Conservation (phyloP, 2,888 invertebrate genomes). For the Athetis lepigone region DNA sequence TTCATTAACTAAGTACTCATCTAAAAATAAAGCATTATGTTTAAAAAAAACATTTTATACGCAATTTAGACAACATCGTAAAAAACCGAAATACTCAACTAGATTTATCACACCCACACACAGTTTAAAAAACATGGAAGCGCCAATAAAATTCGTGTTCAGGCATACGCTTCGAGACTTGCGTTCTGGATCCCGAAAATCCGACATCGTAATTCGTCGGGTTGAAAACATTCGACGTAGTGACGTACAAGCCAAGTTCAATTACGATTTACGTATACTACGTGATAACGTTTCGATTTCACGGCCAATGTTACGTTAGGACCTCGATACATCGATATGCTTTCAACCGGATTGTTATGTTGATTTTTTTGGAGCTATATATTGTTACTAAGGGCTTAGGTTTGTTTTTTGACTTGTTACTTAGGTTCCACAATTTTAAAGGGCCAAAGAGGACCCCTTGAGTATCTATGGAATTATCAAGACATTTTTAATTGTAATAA, state of each 20-base stretch:
- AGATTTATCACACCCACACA: slow-evolving; percentile 3
- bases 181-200: slow-evolving; percentile 35
- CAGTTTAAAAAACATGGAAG: slow-evolving; percentile 30
- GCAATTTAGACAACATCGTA: not conserved
- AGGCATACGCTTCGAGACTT: slow-evolving; percentile 31
- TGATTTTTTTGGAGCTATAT: too few relatives aligned
- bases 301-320: slow-evolving; percentile 60
- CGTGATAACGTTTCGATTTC: slow-evolving; percentile 54
- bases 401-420: too few relatives aligned
- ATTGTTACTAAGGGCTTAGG: slow-evolving; percentile 3
- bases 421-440: too few relatives aligned
- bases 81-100: slow-evolving; percentile 4
- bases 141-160: slow-evolving; percentile 41
- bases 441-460: too few relatives aligned
- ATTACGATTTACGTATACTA: slow-evolving; percentile 55
- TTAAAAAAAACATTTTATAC: too few relatives aligned
- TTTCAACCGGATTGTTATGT: slow-evolving; percentile 16
- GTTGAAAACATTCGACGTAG: slow-evolving; percentile 17
- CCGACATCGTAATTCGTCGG: slow-evolving; percentile 33
- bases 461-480: too few relatives aligned
- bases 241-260: slow-evolving; percentile 47
- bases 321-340: slow-evolving; percentile 28
- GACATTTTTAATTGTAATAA: too few relatives aligned
- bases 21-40: too few relatives aligned
- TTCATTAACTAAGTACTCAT: too few relatives aligned